Base-by-base conservation (phyloP, 2,797 vertebrate genomes). In the Melanotaenia boesemani region DNA sequence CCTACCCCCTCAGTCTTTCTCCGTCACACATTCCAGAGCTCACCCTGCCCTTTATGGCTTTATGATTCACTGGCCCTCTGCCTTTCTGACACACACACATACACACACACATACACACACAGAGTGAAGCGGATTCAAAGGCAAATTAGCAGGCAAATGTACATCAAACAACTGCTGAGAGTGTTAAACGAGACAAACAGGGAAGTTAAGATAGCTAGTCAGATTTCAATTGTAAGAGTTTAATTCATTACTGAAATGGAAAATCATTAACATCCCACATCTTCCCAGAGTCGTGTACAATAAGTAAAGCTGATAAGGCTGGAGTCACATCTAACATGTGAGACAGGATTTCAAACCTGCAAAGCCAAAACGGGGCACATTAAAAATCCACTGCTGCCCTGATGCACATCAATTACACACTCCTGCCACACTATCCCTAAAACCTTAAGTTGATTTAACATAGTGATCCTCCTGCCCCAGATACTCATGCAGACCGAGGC, bases 1-100 rank as follows among this genome's bases (percentile, higher is more conserved):
- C 22, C 68, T 26, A 2, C 59, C 60, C 66, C 74, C 68, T n/a
- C 30, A 2, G 69, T 63, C 66, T 64, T 10, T 44, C 81, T 60
- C 77, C 57, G 80, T 86, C 88, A 89, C 83, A 90, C 89, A 92
- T 91, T 92, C 92, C 92, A 75, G 60, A 74, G 83, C 63, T 79
- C 68, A 65, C 77, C 60, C 77, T 72, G 83, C 77, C 82, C 85
- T 91, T 87, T 86, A 86, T 44, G 80, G 77, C 64, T 83, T 80
- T 76, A 79, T 85, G 85, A 89, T 67, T 91, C 86, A 86, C 76
- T 57, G 58, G 58, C 68, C 64, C 59, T 48, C 32, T 26, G 54
- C 50, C 68, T 41, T 70, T 74, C 72, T 72, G 44, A 20, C 36
- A 26, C n/a, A 24, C 58, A 59, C 6, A 44, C 39, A 44, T 12